Evolutionary conservation across 2,888 invertebrate genomes (phyloP), one percentile per base, ranked within the genome.

Genomic region (Xanthia togata): DNA sequence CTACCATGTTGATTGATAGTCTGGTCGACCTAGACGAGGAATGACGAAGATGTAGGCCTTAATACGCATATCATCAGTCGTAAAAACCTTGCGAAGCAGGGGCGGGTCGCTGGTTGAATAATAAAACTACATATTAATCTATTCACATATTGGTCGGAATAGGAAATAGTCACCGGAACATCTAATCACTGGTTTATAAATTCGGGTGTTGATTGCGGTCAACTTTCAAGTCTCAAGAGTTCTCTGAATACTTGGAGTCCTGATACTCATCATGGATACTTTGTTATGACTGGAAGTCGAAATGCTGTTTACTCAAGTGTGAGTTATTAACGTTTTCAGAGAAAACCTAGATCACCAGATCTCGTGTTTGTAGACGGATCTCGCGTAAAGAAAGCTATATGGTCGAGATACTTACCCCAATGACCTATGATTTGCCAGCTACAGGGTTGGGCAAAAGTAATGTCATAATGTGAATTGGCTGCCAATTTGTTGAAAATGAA

Each of bases 11-110:
- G 65, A 75, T 84, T 70, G 50, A 82, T 80, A 59, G 71, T 62
- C 81, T 38, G 31, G 47, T 69, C 76, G 82, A 75, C 81, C 85
- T 82, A 84, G 82, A 64, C 50, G 47, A 53, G 57, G 70, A 55
- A 81, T 73, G 79, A 60, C 59, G 53, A 31, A 69, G 64, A 69
- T 72, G 60, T 62, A 81, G 71, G 67, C 53, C 57, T 65, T 60
- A 60, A 31, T 64, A 11, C 12, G 63, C 63, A n/a, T n/a, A n/a
- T n/a, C n/a, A n/a, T n/a, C n/a, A n/a, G n/a, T n/a, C n/a, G n/a
- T n/a, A n/a, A n/a, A n/a, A n/a, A n/a, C n/a, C n/a, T n/a, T n/a
- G n/a, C n/a, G n/a, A n/a, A n/a, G n/a, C n/a, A n/a, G n/a, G n/a
- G n/a, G n/a, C n/a, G n/a, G n/a, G n/a, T n/a, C n/a, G n/a, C n/a